Evolutionary conservation across 2,113 vertebrate species (phyloP).

Genomic region (Ursus arctos): DNA sequence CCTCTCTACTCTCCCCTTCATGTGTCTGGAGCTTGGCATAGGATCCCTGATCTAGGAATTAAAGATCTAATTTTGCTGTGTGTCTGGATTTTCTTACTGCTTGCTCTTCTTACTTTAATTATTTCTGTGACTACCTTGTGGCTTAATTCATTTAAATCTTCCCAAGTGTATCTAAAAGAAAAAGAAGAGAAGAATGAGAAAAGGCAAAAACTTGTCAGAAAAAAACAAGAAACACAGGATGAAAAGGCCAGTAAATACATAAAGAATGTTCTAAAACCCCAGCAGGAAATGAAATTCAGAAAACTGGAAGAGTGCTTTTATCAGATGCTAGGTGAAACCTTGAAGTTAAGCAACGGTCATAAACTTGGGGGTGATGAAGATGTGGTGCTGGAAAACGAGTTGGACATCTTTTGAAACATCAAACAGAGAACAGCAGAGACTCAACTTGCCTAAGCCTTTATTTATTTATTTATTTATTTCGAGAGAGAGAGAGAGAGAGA

Average conservation of each 20-base stretch:
- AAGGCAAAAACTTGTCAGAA: constrained; percentile 78
- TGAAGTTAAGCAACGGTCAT: constrained; percentile 85
- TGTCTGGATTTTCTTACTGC: constrained; percentile 72
- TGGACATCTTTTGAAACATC: constrained; percentile 67
- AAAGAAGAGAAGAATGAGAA: constrained; percentile 70
- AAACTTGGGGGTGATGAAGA: constrained; percentile 82
- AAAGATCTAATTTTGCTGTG: constrained; percentile 77
- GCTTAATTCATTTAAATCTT: constrained; percentile 58
- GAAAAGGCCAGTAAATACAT: constrained; percentile 82
- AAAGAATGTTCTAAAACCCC: constrained; percentile 85
- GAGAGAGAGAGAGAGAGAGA: not conserved
- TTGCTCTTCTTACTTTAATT: constrained; percentile 75
- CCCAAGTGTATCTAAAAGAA: constrained; percentile 71
- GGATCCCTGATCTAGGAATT: constrained; percentile 68
- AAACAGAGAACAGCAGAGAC: constrained; percentile 80
- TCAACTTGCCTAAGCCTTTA: constrained; percentile 76
- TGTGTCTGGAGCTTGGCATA: constrained; percentile 73
- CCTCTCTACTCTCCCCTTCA: constrained; percentile 68
- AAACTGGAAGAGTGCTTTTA: constrained; percentile 83
- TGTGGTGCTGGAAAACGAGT: not conserved
- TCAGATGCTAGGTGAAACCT: constrained; percentile 84
- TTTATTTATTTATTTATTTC: not conserved
- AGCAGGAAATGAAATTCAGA: constrained; percentile 78
- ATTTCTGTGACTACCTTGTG: constrained; percentile 71
- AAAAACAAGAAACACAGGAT: constrained; percentile 79